Conservation (phyloP, 2,797 vertebrate genomes). For the Champsocephalus gunnari region DNA sequence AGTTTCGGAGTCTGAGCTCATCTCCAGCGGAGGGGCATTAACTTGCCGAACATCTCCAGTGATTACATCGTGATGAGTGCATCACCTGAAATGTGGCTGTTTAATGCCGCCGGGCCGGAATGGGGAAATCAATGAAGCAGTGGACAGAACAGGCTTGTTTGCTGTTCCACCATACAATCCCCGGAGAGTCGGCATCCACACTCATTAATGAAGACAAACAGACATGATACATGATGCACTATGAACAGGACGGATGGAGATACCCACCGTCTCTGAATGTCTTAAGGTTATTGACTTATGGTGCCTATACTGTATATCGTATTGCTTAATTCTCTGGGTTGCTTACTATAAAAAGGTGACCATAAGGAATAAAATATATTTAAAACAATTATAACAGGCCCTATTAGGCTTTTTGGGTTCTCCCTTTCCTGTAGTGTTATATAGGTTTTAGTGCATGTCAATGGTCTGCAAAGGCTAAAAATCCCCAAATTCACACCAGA, state of each 20-base stretch:
- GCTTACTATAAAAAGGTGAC: neutral
- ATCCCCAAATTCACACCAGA: no score
- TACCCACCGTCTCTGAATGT: neutral
- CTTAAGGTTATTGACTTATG: slow-evolving; percentile 26
- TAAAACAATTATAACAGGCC: no score
- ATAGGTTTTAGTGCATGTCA: no score
- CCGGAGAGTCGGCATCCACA: neutral
- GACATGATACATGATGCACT: slow-evolving; percentile 36
- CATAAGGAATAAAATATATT: neutral
- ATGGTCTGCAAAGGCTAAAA: no score
- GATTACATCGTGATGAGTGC: slow-evolving; percentile 50
- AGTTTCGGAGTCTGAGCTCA: neutral
- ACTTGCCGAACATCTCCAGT: slow-evolving; percentile 32
- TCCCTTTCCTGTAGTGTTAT: no score
- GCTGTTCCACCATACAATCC: slow-evolving; percentile 36
- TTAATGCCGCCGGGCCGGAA: slow-evolving; percentile 38
- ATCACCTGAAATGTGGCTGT: slow-evolving; percentile 47
- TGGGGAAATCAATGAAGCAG: slow-evolving; percentile 61
- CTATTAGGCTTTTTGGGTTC: no score
- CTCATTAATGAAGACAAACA: slow-evolving; percentile 57
- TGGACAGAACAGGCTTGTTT: slow-evolving; percentile 51
- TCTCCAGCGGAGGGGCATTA: slow-evolving; percentile 21
- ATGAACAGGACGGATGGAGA: neutral
- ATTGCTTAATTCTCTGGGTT: slow-evolving; percentile 8
- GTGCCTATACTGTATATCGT: slow-evolving; percentile 2